These are phyloP conservation scores for Microctenopoma stevenorrisi DNA, from an alignment of 2,797 vertebrate species.

Conservation along the genomic window DNA sequence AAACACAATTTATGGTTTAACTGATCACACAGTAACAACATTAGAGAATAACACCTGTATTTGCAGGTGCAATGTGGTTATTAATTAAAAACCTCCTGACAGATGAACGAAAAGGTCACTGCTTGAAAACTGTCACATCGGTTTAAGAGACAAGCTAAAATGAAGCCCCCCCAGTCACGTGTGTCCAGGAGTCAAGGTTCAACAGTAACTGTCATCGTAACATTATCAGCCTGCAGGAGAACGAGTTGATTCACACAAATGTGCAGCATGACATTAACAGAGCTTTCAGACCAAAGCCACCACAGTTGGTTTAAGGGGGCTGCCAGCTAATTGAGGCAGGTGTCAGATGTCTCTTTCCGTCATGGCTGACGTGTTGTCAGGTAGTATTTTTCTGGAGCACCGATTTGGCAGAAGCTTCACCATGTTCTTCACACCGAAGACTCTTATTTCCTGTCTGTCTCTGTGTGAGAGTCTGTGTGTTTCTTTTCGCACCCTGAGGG, in stretches of 20 bases:
- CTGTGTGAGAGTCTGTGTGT: constrained; percentile 21
- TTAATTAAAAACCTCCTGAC: neutral
- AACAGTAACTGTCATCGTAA: constrained; percentile 33
- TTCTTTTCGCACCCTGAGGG: constrained; percentile 45
- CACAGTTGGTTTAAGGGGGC: neutral
- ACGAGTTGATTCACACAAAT: constrained; percentile 1
- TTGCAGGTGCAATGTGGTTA: neutral
- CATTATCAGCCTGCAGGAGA: constrained; percentile 36
- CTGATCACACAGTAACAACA: neutral
- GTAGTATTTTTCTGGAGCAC: constrained; percentile 30
- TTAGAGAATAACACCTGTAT: neutral
- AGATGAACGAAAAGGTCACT: constrained; percentile 29
- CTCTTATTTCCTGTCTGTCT: constrained; percentile 50
- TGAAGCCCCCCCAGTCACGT: neutral
- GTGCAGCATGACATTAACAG: neutral
- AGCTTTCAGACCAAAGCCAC: neutral
- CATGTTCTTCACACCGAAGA: constrained; percentile 22
- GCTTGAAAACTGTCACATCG: constrained; percentile 1
- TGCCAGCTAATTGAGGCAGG: constrained; percentile 2
- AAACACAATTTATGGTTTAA: constrained; percentile 2
- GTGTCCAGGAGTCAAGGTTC: neutral
- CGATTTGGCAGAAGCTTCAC: constrained; percentile 18
- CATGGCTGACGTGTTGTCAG: constrained; percentile 24
- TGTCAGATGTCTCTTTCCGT: neutral
- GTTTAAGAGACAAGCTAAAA: constrained; percentile 12